Evolutionary conservation across 2,888 invertebrate species (phyloP), one percentile per base, ranked within the genome.

Genomic region (Perithous albicinctus): DNA sequence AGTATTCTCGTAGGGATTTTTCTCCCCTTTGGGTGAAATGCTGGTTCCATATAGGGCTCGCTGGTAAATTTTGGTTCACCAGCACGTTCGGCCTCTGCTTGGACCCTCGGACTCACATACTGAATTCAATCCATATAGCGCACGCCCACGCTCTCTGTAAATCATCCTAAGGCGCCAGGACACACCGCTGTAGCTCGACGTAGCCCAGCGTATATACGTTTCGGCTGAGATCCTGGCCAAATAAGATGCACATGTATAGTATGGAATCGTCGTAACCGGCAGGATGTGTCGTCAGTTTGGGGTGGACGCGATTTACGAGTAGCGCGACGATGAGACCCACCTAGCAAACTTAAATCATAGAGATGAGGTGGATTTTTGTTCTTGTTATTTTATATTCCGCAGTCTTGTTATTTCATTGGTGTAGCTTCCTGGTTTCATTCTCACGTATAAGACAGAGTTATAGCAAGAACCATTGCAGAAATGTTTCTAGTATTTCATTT

Each of bases 231-330:
- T 90, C 87, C 89, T 88, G 87, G 86, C 85, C 88, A 92, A 92
- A 92, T 90, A 91, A 90, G 91, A 89, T 88, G 84, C 92, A 91
- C 87, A 86, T 91, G 91, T 86, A 73, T n/a, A n/a, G n/a, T n/a
- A 43, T 56, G 18, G 54, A 35, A 20, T 54, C 63, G 20, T 61
- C n/a, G n/a, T n/a, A n/a, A n/a, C n/a, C 23, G 32, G 41, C 73
- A 78, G 80, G 80, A 74, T 70, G 78, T 66, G 59, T 51, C 56
- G 29, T 35, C 23, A 35, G 38, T 35, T 12, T 41, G 41, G 61
- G 6, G n/a, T n/a, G n/a, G 48, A 63, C 32, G 61, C 72, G 64
- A 74, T 83, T 77, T 83, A 83, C 73, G 83, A 76, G 73, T 18
- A 70, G 7, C 56, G 26, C 54, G 15, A 6, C 66, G 59, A 66